Evolutionary conservation across 1,140 invertebrate species (phyloP), one percentile per base, ranked within the genome.

Genomic region (Bombyx mandarina): DNA sequence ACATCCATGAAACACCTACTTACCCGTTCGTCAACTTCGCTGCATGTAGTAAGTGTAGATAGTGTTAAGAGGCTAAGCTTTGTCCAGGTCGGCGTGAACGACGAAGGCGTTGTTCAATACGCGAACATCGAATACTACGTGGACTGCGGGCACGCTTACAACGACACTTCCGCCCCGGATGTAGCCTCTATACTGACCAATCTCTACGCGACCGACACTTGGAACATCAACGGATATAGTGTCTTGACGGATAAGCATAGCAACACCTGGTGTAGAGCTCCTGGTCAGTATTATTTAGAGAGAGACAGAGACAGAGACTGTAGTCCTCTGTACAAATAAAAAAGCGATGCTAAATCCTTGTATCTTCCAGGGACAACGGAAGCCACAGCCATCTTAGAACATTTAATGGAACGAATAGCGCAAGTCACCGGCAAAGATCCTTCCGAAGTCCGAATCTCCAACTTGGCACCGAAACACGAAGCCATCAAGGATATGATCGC

Each of bases 331-430:
- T n/a, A n/a, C n/a, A n/a, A n/a, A n/a, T n/a, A n/a, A n/a, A n/a
- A n/a, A n/a, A n/a, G n/a, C n/a, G n/a, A n/a, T n/a, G n/a, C n/a
- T n/a, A n/a, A n/a, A n/a, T n/a, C n/a, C n/a, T n/a, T n/a, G n/a
- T n/a, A n/a, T n/a, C n/a, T n/a, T n/a, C 12, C 66, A 93, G 93
- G 90, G 26, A 90, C 91, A 2, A 89, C 90, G 2, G 93, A 95
- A 83, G 93, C 82, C 4, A 79, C 91, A 6, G 91, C 90, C 6
- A 88, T 93, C 64, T 90, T 92, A 26, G 96, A 97, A 80, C 91
- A 91, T 57, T 91, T 97, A 26, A n/a, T n/a, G n/a, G n/a, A n/a
- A 62, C 92, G 96, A 71, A 93, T 97, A 60, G 92, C 94, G 1
- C 89, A 89, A 52, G 83, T 74, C 6, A 79, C 93, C 1, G 89